Conservation (phyloP, 23 tunicate genomes). For the Trididemnum miniatum region DNA sequence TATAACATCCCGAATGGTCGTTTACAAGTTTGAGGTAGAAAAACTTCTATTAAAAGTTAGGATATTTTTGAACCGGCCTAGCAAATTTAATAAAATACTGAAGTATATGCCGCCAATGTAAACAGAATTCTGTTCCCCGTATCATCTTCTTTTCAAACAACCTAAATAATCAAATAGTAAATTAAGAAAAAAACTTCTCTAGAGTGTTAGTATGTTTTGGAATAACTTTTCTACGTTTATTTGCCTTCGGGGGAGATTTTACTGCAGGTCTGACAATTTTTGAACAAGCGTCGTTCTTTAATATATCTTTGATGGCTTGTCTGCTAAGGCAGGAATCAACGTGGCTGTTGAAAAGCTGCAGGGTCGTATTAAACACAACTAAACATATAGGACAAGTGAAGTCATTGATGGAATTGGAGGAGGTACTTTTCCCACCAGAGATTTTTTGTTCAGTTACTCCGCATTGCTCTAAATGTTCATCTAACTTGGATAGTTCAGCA, state of each 20-base stretch:
- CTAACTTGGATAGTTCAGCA: background rate
- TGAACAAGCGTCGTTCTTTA: conserved; percentile 18
- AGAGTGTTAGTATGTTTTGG: conserved; percentile 26
- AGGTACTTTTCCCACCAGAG: background rate
- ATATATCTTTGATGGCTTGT: conserved; percentile 40
- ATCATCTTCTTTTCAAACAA: too few relatives aligned
- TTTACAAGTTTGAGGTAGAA: too few relatives aligned
- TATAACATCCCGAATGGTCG: too few relatives aligned
- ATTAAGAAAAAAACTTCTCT: conserved; percentile 40
- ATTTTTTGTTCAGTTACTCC: background rate
- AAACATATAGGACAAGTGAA: conserved; percentile 68
- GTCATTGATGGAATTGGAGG: background rate
- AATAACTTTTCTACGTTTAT: conserved; percentile 42
- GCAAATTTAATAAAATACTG: too few relatives aligned
- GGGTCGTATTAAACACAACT: conserved; percentile 35
- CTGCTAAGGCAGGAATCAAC: conserved; percentile 78
- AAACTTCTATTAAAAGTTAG: too few relatives aligned
- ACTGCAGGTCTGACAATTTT: background rate
- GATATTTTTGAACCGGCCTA: too few relatives aligned
- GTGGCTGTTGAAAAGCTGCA: conserved; percentile 56
- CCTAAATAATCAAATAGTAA: too few relatives aligned
- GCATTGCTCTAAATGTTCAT: conserved; percentile 16
- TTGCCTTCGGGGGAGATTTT: background rate
- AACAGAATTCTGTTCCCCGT: too few relatives aligned
- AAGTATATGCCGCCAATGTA: too few relatives aligned